phyloP scores from a whole-genome alignment of 2,797 vertebrate species.

The Rhadinocentrus ornatus region DNA sequence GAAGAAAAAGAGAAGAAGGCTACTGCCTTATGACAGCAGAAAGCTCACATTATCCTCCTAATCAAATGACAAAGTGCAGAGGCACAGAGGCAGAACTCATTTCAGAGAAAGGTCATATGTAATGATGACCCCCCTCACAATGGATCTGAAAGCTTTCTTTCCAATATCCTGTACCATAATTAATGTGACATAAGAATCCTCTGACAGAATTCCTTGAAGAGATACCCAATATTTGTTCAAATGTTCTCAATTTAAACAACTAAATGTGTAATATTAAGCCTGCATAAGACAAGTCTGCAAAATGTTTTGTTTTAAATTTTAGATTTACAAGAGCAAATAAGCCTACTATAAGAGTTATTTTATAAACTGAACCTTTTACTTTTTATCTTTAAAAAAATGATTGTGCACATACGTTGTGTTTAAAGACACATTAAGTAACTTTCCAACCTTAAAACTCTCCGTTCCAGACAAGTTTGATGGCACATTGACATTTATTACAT shows the following conservation, averaged over 20 bases:
- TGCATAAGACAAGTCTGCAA: slow-evolving; percentile 1
- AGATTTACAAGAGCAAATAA: background rate
- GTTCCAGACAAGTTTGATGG: background rate
- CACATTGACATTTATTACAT: no score
- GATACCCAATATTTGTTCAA: slow-evolving; percentile 6
- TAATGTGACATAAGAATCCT: slow-evolving; percentile 49
- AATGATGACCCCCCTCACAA: slow-evolving; percentile 64
- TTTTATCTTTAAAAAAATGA: background rate
- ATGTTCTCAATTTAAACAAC: slow-evolving; percentile 6
- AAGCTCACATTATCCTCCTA: slow-evolving; percentile 55
- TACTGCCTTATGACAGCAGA: slow-evolving; percentile 32
- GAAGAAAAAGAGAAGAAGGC: slow-evolving; percentile 41
- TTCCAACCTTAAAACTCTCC: background rate
- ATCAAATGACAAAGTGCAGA: slow-evolving; percentile 64
- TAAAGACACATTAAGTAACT: background rate
- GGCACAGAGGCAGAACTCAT: slow-evolving; percentile 63
- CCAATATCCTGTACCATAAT: slow-evolving; percentile 62
- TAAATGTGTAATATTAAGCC: background rate
- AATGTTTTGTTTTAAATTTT: background rate
- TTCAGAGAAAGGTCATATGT: slow-evolving; percentile 70
- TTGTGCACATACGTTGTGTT: background rate
- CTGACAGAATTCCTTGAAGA: slow-evolving; percentile 18
- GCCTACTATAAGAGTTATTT: background rate
- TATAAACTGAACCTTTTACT: background rate
- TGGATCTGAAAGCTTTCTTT: slow-evolving; percentile 72